These are phyloP conservation scores for Chydorus sphaericus DNA, from an alignment of 2,888 invertebrate genomes.

Conservation along the genomic window DNA sequence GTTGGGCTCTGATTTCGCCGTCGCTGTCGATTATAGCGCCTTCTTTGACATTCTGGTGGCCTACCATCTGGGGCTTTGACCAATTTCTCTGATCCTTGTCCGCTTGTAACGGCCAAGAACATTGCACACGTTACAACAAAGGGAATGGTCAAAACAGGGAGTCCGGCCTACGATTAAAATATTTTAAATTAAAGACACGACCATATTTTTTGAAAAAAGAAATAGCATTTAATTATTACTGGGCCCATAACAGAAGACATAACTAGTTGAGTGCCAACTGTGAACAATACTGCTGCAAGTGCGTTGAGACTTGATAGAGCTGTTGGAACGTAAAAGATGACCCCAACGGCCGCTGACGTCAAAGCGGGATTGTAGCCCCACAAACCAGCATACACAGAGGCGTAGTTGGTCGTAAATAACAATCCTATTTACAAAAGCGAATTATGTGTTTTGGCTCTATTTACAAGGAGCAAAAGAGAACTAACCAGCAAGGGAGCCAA, in stretches of 20 bases:
- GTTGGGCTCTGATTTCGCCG: background rate
- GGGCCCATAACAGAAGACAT: background rate
- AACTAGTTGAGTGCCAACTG: background rate
- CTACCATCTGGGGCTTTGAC: background rate
- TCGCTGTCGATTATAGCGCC: no score
- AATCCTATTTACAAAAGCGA: background rate
- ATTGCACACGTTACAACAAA: conserved; percentile 6
- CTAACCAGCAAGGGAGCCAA: conserved; percentile 1
- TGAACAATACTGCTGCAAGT: background rate
- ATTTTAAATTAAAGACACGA: background rate
- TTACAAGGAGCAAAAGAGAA: background rate
- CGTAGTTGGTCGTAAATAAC: conserved; percentile 15
- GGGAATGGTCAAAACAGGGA: conserved; percentile 8
- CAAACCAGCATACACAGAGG: conserved; percentile 28
- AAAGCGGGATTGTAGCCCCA: conserved; percentile 34
- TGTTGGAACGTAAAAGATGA: conserved; percentile 29
- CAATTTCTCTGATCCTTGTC: background rate
- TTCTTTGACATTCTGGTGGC: conserved; percentile 2
- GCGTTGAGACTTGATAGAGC: conserved; percentile 19
- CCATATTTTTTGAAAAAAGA: no score
- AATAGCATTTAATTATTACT: no score
- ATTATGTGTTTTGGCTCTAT: background rate
- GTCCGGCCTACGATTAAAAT: background rate
- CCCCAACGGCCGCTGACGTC: conserved; percentile 30
- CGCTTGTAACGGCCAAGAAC: background rate